Evolutionary conservation across 2,113 vertebrate genomes (phyloP).

Genomic region (Siniperca chuatsi): DNA sequence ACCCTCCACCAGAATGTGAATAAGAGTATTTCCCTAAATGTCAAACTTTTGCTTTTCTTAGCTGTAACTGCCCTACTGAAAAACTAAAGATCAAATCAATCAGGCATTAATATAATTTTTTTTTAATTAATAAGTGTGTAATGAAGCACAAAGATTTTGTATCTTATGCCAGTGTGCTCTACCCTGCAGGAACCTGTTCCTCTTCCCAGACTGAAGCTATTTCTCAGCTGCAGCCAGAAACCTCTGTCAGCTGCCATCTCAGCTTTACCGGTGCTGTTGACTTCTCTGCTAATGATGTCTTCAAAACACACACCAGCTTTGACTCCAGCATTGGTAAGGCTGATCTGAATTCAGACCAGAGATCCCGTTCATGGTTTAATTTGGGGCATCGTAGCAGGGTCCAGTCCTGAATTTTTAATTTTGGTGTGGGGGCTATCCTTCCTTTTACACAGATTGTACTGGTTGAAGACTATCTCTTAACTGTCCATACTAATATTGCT

Average conservation of each 20-base stretch:
- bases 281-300: constrained; percentile 87
- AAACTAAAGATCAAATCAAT: neutral
- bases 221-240: constrained; percentile 86
- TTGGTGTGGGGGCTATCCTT: neutral
- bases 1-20: neutral
- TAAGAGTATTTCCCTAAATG: neutral
- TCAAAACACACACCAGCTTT: constrained; percentile 86
- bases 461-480: neutral
- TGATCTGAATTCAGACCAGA: neutral
- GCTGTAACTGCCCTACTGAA: neutral
- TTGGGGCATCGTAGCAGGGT: neutral
- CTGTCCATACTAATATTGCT: neutral
- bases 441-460: neutral
- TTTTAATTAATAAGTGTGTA: neutral
- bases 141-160: neutral
- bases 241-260: constrained; percentile 87
- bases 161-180: constrained; percentile 1
- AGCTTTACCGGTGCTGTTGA: constrained; percentile 86
- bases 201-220: constrained; percentile 86
- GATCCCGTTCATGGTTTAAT: neutral
- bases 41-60: neutral
- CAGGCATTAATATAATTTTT: neutral
- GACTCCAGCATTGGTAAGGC: constrained; percentile 87
- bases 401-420: neutral
- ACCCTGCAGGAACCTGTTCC: constrained; percentile 87